Evolutionary conservation across 2,113 vertebrate species (phyloP), one percentile per base, ranked within the genome.

Genomic region (Oenanthe oenanthe): DNA sequence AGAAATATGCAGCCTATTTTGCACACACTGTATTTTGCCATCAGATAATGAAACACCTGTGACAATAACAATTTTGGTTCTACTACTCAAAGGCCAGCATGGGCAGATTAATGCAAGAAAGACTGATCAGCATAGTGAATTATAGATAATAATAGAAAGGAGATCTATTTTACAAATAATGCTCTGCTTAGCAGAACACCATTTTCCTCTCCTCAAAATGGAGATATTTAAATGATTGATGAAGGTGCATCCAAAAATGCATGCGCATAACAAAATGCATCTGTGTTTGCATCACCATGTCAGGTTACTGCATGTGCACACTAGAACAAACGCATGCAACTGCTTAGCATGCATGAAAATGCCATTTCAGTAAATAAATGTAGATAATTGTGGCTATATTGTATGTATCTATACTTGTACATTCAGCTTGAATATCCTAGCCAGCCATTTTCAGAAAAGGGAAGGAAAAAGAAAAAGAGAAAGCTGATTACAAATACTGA

Each of bases 381-480:
- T 85, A 96, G 43, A 61, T 82, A 95, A 80, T 74, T 86, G 93
- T 92, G 92, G 77, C 95, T 93, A 93, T 94, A 90, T 51, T 66
- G 48, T 80, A 95, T 96, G 84, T 62, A 89, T 93, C 95, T 96
- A 94, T 95, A 97, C 96, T 95, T 97, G 89, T 96, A 96, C 85
- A 97, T 94, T 95, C 92, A 95, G 88, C 93, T 90, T 3, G 72
- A 97, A 96, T 92, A 93, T 95, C 92, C 94, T 94, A 97, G 91
- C 94, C 92, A 94, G 95, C 89, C 95, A 94, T 96, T 96, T 96
- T 93, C 92, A 96, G 94, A 95, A 96, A 96, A 96, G 67, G 74
- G 93, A 89, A 95, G 63, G 88, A 92, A 92, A 96, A 96, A 94
- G 88, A 94, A 85, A 96, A 85, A 96, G 90, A 94, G 93, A 96